Evolutionary conservation across 2,797 vertebrate species (phyloP), one percentile per base, ranked within the genome.

Genomic region (Spatula versicolor): DNA sequence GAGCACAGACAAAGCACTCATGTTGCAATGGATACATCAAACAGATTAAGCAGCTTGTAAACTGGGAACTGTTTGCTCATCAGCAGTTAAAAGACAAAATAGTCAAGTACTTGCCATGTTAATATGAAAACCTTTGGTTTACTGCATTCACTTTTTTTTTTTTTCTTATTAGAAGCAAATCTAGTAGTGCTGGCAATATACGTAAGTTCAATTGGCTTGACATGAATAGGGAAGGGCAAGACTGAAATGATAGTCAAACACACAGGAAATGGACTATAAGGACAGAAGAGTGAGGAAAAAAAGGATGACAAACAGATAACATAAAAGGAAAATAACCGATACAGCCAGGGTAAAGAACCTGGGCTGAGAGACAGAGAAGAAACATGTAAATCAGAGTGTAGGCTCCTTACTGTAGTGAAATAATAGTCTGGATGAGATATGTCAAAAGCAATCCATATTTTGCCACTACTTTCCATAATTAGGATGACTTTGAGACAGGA

Each of bases 11-110:
- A 78, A 78, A 87, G 83, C 63, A 83, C 1, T 52, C 41, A 52
- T 85, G 39, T 35, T 68, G 63, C 63, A 92, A 94, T 15, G 69
- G 28, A 35, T 37, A 30, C 43, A 58, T 77, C 74, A 91, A 91
- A 84, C 39, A 85, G 60, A 96, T 81, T 14, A 81, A 75, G 68
- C 11, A 69, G 66, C 50, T 87, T 87, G 55, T 83, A 83, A 92
- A 94, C 41, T 19, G 28, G 50, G 30, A 95, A 77, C 45, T 69
- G 74, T 37, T 72, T 86, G 45, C 10, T 92, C 69, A 86, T 45
- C 68, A 63, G 66, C 23, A 80, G 62, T 30, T 66, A 48, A 73
- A 94, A 93, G 37, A 30, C 16, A 87, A 92, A 80, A 75, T 33
- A 68, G n/a, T 72, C 30, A 60, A 50, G 64, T n/a, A 56, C 3